Evolutionary conservation across 2,113 vertebrate species (phyloP).

Genomic region (Carlito syrichta): DNA sequence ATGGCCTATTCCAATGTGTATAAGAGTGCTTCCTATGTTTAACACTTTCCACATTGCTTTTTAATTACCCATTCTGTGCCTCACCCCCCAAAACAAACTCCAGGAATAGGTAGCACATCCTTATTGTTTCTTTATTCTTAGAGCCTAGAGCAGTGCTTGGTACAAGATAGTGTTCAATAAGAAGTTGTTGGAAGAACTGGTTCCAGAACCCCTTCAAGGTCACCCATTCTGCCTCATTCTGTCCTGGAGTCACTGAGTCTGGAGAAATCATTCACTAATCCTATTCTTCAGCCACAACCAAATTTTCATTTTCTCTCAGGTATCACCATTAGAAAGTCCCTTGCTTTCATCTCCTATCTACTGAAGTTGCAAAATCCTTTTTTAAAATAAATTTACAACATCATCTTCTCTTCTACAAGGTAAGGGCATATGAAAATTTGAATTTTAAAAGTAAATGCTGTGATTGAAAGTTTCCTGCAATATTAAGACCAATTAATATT

Average conservation of each 20-base stretch:
- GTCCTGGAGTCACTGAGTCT: background rate
- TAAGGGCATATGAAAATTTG: slow-evolving; percentile 17
- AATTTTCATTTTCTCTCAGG: background rate
- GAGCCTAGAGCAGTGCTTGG: background rate
- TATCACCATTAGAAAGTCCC: background rate
- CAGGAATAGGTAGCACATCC: background rate
- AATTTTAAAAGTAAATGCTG: background rate
- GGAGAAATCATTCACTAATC: background rate
- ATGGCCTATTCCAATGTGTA: too few species aligned
- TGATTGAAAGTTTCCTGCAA: background rate
- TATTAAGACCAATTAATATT: background rate
- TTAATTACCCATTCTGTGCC: background rate
- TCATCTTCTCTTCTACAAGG: background rate
- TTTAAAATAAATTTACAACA: background rate
- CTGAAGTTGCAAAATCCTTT: background rate
- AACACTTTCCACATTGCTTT: background rate
- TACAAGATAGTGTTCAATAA: background rate
- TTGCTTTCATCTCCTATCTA: background rate
- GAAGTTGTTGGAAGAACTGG: background rate
- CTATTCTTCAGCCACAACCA: background rate
- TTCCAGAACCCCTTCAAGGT: background rate
- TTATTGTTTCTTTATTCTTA: background rate
- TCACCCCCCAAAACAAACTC: too few species aligned
- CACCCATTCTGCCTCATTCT: too few species aligned
- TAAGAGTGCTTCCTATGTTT: too few species aligned